Evolutionary conservation across 2,113 vertebrate genomes (phyloP), one percentile per base, ranked within the genome.

Genomic region (Protomyctophum bolini): DNA sequence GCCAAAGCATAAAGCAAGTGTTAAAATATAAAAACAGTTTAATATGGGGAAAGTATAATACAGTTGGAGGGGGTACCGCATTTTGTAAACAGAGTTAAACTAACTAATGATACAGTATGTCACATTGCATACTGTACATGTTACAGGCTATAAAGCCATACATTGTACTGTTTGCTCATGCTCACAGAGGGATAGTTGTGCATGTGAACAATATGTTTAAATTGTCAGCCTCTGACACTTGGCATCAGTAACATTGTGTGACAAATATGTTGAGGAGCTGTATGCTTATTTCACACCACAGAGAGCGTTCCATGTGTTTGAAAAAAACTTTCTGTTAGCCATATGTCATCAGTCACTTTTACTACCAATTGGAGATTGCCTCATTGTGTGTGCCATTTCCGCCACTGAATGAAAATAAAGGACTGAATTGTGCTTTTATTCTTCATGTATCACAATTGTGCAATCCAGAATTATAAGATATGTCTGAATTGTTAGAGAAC

Each of bases 281-380:
- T 63, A 64, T 52, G 73, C 29, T 52, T n/a, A 29, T 67, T 28
- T 73, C 29, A 61, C 47, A 41, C 46, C 56, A 11, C 46, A 52
- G 33, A 45, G 56, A 54, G 21, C 6, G 11, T 28, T 48, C 50
- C 15, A 50, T 72, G 70, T 47, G 50, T n/a, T n/a, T 71, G 14
- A 76, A 56, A 65, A 9, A 14, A 14, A 59, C 45, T 62, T 41
- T 41, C 41, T 41, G 47, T 51, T 48, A 11, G 7, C 50, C 58
- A 76, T 64, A 58, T 66, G 63, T 61, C 56, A 68, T 29, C 60
- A 9, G 11, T 68, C 59, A 54, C 45, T 72, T 74, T 75, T 72
- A 76, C 65, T 61, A 56, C 65, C 61, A 64, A 50, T 4, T 68
- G 64, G 67, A 80, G 75, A 68, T 66, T 61, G 62, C 66, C 33